Percentiles rank a stretch among this genome's conserved stretches.
Conservation (phyloP, 2,113 vertebrate genomes). For the Columba livia region DNA sequence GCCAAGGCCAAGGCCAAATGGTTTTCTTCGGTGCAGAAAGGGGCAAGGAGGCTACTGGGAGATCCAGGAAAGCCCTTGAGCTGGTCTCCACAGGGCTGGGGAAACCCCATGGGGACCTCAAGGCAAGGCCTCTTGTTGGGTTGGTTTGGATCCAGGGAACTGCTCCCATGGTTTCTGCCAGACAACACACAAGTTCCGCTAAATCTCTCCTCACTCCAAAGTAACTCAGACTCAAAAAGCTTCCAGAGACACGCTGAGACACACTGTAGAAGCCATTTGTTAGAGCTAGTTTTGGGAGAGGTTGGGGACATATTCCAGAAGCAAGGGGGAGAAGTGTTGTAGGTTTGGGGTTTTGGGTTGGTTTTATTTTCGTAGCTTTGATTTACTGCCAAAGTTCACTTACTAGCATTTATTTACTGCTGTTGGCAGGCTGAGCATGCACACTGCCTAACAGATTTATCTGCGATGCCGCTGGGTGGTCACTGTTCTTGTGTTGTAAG, state of each 20-base stretch:
- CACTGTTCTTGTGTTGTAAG: slow-evolving; percentile 15
- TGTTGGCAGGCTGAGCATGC: slow-evolving; percentile 5
- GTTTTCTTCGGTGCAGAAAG: neutral
- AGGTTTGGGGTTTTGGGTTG: neutral
- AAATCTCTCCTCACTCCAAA: neutral
- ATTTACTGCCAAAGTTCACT: slow-evolving; percentile 8
- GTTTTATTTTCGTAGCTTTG: neutral
- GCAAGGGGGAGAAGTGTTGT: neutral
- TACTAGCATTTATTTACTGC: neutral
- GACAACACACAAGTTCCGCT: neutral
- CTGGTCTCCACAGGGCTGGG: neutral
- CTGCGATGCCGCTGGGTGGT: slow-evolving; percentile 36
- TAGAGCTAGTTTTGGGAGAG: neutral
- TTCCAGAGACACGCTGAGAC: neutral
- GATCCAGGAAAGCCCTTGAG: neutral
- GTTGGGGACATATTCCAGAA: neutral
- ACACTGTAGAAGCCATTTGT: neutral
- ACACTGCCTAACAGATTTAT: slow-evolving; percentile 22
- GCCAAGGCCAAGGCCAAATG: neutral
- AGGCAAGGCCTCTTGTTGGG: neutral
- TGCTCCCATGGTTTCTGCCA: neutral
- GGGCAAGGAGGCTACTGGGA: neutral
- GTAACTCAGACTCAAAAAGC: neutral
- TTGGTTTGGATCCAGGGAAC: neutral
- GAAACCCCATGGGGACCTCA: neutral